Evolutionary conservation across 2,888 invertebrate species (phyloP).

Genomic region (Lomographa bimaculata): DNA sequence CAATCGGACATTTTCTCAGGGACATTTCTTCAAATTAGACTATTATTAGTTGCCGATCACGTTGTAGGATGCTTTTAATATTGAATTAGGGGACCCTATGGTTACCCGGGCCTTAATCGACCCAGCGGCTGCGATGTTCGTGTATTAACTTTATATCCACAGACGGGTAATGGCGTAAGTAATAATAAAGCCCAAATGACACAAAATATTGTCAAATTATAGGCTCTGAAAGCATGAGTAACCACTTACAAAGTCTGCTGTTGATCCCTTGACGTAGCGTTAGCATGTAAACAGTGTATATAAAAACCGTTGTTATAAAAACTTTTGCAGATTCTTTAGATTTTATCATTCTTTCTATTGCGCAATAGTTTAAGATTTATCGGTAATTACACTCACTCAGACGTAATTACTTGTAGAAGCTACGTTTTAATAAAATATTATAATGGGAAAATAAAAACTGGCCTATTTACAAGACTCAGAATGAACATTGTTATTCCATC

Average conservation of each 20-base stretch:
- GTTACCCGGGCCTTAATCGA: slow-evolving; percentile 79
- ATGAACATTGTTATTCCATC: too few relatives aligned
- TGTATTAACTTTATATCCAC: slow-evolving; percentile 79
- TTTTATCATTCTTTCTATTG: too few relatives aligned
- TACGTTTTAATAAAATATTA: too few relatives aligned
- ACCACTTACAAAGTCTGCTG: slow-evolving; percentile 78
- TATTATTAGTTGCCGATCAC: slow-evolving; percentile 82
- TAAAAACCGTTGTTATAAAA: too few relatives aligned
- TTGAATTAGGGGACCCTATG: slow-evolving; percentile 82
- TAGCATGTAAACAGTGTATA: slow-evolving; percentile 43
- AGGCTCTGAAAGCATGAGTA: slow-evolving; percentile 80
- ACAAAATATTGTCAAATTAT: slow-evolving; percentile 84
- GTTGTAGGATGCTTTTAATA: slow-evolving; percentile 82
- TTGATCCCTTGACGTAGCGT: slow-evolving; percentile 67
- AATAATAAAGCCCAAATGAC: slow-evolving; percentile 83
- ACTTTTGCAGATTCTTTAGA: too few relatives aligned
- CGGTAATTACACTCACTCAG: too few relatives aligned
- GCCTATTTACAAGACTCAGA: too few relatives aligned
- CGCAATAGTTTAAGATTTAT: too few relatives aligned
- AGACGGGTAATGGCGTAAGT: slow-evolving; percentile 78
- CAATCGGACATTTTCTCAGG: slow-evolving; percentile 81
- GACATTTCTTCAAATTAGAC: slow-evolving; percentile 81
- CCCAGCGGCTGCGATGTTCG: slow-evolving; percentile 60
- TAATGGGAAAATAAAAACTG: too few relatives aligned
- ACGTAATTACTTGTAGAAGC: too few relatives aligned